Conservation (phyloP, 1,140 invertebrate species). For the Chlorops oryzae region DNA sequence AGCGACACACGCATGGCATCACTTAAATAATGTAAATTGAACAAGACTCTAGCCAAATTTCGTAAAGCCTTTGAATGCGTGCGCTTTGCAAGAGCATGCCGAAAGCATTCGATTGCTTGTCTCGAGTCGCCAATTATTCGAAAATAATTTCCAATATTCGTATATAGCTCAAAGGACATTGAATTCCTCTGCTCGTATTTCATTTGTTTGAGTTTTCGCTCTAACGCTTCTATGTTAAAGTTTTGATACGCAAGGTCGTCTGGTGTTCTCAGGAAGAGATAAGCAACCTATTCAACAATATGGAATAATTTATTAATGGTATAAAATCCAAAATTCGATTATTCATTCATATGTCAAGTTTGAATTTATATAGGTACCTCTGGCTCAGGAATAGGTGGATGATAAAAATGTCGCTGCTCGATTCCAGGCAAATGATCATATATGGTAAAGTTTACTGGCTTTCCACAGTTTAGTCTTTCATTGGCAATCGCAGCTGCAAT, state of each 20-base stretch:
- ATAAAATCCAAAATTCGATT: too few relatives aligned
- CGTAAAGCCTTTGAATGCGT: constrained; percentile 79
- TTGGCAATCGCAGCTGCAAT: background rate
- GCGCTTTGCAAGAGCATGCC: constrained; percentile 74
- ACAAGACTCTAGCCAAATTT: constrained; percentile 76
- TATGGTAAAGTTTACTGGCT: constrained; percentile 79
- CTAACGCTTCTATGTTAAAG: constrained; percentile 71
- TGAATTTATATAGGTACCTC: constrained; percentile 39
- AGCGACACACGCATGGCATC: constrained; percentile 78
- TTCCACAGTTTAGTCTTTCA: constrained; percentile 74
- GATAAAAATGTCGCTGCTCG: constrained; percentile 63
- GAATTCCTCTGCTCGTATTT: constrained; percentile 84
- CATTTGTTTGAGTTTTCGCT: constrained; percentile 69
- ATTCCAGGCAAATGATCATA: constrained; percentile 82
- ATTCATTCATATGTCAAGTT: too few relatives aligned
- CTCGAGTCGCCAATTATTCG: constrained; percentile 77
- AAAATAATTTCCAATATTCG: constrained; percentile 86
- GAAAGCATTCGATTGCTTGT: constrained; percentile 81
- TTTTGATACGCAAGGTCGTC: constrained; percentile 59
- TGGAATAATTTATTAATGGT: too few relatives aligned
- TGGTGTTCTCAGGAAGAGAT: constrained; percentile 45
- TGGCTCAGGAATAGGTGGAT: constrained; percentile 61
- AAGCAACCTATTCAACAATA: constrained; percentile 17
- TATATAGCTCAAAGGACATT: constrained; percentile 75
- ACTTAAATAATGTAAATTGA: constrained; percentile 79